Percentiles rank a stretch among this genome's conserved stretches.
These are phyloP conservation scores for Xylocopa sonorina DNA, from an alignment of 1,140 invertebrate species.

Conservation along the genomic window DNA sequence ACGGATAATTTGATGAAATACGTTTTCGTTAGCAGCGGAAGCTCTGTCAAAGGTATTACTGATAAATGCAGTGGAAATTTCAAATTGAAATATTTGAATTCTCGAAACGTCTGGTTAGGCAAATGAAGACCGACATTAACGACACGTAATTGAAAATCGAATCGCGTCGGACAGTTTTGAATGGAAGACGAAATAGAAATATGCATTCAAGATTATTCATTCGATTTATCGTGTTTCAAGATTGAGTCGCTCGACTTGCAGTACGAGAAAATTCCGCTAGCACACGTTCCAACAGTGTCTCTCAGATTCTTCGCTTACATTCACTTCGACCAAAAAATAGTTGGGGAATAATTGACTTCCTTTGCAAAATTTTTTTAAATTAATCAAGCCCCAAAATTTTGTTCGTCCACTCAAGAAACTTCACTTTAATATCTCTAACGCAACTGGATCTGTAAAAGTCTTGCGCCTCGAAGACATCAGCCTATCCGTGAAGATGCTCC, in stretches of 20 bases:
- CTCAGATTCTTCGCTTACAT: too few species aligned
- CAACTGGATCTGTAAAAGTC: neutral
- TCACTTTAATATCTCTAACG: neutral
- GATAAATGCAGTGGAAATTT: neutral
- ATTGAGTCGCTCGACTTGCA: too few species aligned
- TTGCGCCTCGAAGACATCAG: too few species aligned
- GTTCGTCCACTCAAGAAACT: too few species aligned
- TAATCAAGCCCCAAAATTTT: too few species aligned
- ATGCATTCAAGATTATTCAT: neutral
- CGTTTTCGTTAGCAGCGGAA: neutral
- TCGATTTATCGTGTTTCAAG: neutral
- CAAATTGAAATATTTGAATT: constrained; percentile 4
- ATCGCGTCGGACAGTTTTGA: neutral
- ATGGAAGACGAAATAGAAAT: neutral
- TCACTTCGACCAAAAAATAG: too few species aligned
- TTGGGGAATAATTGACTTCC: too few species aligned
- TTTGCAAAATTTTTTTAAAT: too few species aligned
- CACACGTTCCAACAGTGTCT: too few species aligned
- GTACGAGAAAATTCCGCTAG: too few species aligned
- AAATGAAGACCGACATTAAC: neutral
- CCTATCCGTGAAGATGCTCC: neutral
- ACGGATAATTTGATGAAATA: neutral
- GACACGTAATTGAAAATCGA: constrained; percentile 26
- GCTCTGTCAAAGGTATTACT: neutral
- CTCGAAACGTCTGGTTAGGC: neutral